Conservation (phyloP, 2,797 vertebrate species). For the Oreonectes daqikongensis region DNA sequence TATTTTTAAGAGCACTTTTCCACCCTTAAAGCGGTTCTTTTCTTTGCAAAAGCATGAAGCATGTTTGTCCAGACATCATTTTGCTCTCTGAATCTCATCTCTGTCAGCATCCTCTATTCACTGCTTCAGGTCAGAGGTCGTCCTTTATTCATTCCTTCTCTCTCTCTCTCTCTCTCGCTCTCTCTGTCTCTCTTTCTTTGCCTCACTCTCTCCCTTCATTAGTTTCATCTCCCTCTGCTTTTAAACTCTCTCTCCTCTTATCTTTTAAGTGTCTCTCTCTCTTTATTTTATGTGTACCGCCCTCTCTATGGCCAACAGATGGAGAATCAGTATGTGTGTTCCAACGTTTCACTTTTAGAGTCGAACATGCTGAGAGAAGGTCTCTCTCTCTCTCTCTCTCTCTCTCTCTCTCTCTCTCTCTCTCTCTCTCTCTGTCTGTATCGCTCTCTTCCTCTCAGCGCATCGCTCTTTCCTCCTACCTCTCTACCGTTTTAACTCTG, state of each 20-base stretch:
- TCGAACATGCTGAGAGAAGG: constrained; percentile 49
- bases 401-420: background rate
- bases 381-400: constrained; percentile 9
- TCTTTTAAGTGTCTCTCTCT: constrained; percentile 19
- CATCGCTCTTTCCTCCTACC: constrained; percentile 19
- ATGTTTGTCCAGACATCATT: constrained; percentile 31
- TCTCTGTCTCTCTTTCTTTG: constrained; percentile 15
- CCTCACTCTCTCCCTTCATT: constrained; percentile 18
- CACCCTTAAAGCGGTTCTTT: background rate
- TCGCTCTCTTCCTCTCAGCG: background rate
- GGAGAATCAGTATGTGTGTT: constrained; percentile 60
- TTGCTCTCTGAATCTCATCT: constrained; percentile 35
- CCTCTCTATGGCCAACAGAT: constrained; percentile 55
- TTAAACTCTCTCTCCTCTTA: background rate
- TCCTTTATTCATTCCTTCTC: constrained; percentile 23
- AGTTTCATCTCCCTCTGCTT: background rate
- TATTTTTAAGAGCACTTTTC: constrained; percentile 48
- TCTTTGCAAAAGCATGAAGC: constrained; percentile 13
- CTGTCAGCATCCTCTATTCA: constrained; percentile 13
- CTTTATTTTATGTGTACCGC: background rate
- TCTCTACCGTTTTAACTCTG: constrained; percentile 33
- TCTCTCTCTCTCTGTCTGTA: constrained; percentile 3
- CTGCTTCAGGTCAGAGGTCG: constrained; percentile 26
- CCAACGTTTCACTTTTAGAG: constrained; percentile 55
- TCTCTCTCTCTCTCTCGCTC: constrained; percentile 11